Base-by-base conservation (phyloP, 92 coral and sea anemone genomes). In the Ricordea florida region DNA sequence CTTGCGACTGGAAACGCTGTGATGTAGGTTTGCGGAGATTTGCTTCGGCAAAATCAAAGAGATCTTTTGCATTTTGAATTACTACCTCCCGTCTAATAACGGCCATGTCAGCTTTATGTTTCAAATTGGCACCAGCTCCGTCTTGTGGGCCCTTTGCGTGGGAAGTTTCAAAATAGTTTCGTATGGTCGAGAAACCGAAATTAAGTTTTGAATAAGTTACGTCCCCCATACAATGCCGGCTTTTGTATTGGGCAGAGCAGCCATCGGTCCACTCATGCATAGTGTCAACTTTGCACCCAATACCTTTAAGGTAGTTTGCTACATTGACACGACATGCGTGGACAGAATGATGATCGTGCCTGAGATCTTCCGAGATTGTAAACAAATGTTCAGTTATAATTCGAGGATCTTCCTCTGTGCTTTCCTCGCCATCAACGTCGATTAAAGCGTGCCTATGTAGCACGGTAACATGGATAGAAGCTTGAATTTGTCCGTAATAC, bases 181-280 rank as follows among this genome's bases (percentile, higher is more conserved):
- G 46, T 1, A 84, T 69, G 10, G 85, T 84, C 51, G n/a, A 23
- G 44, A 36, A 80, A 51, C 83, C 87, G 61, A 73, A 86, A 18
- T 80, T 83, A 13, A 52, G 36, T 10, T 9, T 31, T 15, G 91
- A 80, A 53, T 42, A 53, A 8, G 85, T 43, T 13, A 85, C 81
- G 34, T 61, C 76, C 1, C 80, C 85, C 89, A 84, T 77, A 48
- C 81, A 84, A 20, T 84, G 84, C 0, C 62, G 69, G 35, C 76
- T 84, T 61, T 84, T 66, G 51, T 83, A 83, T 29, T 68, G 89
- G 3, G 84, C 76, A 0, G 89, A 84, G 25, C 85, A 85, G 2
- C 90, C 90, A 15, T 70, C 85, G 6, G 79, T 79, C 71, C 70
- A 81, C 43, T 81, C 87, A 41, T 81, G 87, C 80, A 81, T 61